Evolutionary conservation across 2,113 vertebrate species (phyloP), one percentile per base, ranked within the genome.

Genomic region (Parotia lawesii): DNA sequence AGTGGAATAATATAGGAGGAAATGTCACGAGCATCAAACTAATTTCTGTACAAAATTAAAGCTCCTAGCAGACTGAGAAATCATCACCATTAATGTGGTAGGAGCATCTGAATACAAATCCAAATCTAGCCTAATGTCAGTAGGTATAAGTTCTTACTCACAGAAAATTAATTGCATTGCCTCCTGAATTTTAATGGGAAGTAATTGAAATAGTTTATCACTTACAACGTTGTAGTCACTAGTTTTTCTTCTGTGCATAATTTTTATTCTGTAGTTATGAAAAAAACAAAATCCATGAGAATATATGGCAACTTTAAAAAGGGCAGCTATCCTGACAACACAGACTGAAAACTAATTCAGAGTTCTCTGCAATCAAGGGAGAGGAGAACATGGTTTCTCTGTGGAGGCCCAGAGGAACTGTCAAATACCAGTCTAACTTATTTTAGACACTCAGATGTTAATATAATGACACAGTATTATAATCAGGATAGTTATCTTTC

Each of bases 21-120:
- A 90, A 93, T 70, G 40, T 80, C 73, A 88, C 45, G 6, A 96
- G 48, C 57, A 84, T 91, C 76, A 88, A 54, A 86, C 25, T 94
- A 75, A 88, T 88, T 94, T 93, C 57, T 94, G 45, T 22, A 61
- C 70, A 76, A 86, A 96, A 81, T 90, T 95, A 95, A 88, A 94
- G 47, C 76, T 85, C 61, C 35, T 85, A 53, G 51, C 80, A 93
- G 88, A 87, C 81, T 93, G 64, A 91, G 66, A 60, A 90, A 76
- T 90, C 64, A 66, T 88, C 8, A 1, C 38, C 58, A 82, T 82
- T 91, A 91, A 62, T 5, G 1, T 16, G 27, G 37, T 27, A 8
- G 1, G 28, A 94, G 38, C 35, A 85, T 44, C 54, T 85, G 87
- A 71, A 79, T 94, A 47, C 75, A 94, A 94, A 95, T 95, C 54